These are phyloP conservation scores for Agriopis marginaria DNA, from an alignment of 2,888 invertebrate genomes.

Conservation along the genomic window DNA sequence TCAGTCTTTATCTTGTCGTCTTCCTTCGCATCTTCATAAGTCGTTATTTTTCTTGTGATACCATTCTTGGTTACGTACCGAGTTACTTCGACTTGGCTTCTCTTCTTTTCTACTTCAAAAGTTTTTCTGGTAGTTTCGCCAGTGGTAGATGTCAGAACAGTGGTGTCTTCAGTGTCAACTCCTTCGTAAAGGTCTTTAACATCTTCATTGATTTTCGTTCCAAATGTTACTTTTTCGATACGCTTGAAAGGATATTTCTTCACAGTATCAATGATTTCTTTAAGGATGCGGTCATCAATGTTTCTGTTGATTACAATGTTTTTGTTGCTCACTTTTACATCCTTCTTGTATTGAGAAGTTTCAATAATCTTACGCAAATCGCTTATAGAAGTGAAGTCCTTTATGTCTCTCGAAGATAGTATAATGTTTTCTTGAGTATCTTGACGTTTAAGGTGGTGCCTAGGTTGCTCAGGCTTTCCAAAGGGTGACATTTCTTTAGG, in stretches of 20 bases:
- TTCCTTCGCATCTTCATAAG: constrained; percentile 83
- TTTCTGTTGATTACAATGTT: constrained; percentile 81
- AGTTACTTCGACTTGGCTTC: constrained; percentile 82
- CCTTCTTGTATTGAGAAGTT: constrained; percentile 75
- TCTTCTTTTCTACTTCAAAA: constrained; percentile 79
- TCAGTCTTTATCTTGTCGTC: constrained; percentile 82
- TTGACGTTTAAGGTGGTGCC: constrained; percentile 78
- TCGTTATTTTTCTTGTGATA: constrained; percentile 78
- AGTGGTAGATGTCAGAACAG: constrained; percentile 68
- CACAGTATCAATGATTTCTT: constrained; percentile 82
- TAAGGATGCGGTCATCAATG: constrained; percentile 77
- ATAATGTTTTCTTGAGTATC: constrained; percentile 83
- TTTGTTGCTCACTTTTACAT: constrained; percentile 78
- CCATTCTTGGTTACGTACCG: constrained; percentile 82
- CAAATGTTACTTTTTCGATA: constrained; percentile 83
- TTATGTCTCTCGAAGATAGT: constrained; percentile 79
- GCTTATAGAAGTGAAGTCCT: constrained; percentile 82
- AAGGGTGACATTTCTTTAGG: constrained; percentile 79
- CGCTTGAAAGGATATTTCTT: constrained; percentile 82
- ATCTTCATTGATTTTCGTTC: constrained; percentile 86
- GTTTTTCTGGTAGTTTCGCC: constrained; percentile 77
- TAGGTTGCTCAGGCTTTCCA: constrained; percentile 74
- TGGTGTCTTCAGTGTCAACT: constrained; percentile 75
- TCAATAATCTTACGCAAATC: constrained; percentile 81
- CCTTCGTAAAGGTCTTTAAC: constrained; percentile 85